Evolutionary conservation across 2,113 vertebrate species (phyloP), one percentile per base, ranked within the genome.

Genomic region (Acrocephalus kingi): DNA sequence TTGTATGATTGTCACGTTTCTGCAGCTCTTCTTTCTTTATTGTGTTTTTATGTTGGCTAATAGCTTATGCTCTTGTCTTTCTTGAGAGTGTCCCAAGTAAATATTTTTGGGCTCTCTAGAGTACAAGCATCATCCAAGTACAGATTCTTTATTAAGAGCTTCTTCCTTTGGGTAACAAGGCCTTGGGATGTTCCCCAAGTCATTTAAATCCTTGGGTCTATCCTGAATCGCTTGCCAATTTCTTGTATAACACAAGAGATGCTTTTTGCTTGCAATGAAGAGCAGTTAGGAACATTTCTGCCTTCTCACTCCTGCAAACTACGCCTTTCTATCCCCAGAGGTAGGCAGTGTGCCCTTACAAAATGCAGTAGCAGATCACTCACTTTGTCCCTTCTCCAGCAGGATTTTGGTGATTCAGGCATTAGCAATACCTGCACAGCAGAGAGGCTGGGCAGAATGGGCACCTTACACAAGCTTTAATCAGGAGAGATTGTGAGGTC

Each of bases 211-310:
- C 52, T 74, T 74, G 61, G 7, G 13, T 33, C 48, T 63, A 19
- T 77, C 15, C 23, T 64, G 33, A 23, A 20, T 77, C 0, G 0
- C 15, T 85, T 51, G 33, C 12, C 20, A 31, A 5, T 63, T 71
- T 72, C 33, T 72, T 71, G 10, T 55, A 1, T 22, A 31, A 45
- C 2, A 45, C 0, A 0, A 62, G 27, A 52, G 17, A 23, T 62
- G 20, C 3, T 33, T 78, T 90, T 87, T 74, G 18, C 16, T 80
- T 91, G 35, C 39, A 74, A 4, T 16, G 19, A 68, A 22, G 15
- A 67, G 10, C 16, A 68, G 28, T 68, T 80, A 63, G 1, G 6
- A 80, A 73, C 3, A 4, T 4, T 68, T 68, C 20, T 72, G 30
- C 21, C 11, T 63, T 80, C 46, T 81, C 2, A 9, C 15, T 64